Evolutionary conservation across 2,113 vertebrate species (phyloP).

Genomic region (Eulemur rufifrons): DNA sequence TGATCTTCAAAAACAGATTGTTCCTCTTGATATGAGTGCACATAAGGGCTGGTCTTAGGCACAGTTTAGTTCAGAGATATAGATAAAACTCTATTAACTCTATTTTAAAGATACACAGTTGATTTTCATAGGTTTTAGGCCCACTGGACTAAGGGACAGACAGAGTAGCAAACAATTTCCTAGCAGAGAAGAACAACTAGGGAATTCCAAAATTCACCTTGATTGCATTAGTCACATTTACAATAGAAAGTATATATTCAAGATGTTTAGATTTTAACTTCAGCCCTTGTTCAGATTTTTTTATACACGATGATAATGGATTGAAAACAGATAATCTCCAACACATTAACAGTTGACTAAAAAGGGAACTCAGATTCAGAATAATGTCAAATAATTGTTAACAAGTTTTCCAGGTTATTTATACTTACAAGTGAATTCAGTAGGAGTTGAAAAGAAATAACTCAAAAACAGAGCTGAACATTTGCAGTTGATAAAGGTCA

Average conservation of each 20-base stretch:
- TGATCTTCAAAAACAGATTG: slow-evolving; percentile 6
- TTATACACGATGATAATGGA: background rate
- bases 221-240: background rate
- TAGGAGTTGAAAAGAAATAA: background rate
- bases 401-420: background rate
- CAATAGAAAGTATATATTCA: background rate
- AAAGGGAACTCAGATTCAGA: background rate
- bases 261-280: background rate
- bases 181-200: background rate
- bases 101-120: background rate
- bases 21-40: background rate
- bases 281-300: background rate
- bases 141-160: background rate
- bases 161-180: too few species aligned
- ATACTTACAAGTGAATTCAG: background rate
- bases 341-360: background rate
- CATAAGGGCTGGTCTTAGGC: background rate
- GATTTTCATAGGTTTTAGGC: background rate
- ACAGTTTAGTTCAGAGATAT: background rate
- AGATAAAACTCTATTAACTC: background rate
- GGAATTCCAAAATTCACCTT: background rate
- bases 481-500: background rate
- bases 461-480: background rate
- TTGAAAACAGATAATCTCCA: background rate
- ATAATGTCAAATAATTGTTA: background rate